A percentile compares a stretch with the other conserved stretches of the same genome.
These are phyloP conservation scores for Eleutherodactylus coqui DNA, from an alignment of 2,797 vertebrate species.

Conservation along the genomic window DNA sequence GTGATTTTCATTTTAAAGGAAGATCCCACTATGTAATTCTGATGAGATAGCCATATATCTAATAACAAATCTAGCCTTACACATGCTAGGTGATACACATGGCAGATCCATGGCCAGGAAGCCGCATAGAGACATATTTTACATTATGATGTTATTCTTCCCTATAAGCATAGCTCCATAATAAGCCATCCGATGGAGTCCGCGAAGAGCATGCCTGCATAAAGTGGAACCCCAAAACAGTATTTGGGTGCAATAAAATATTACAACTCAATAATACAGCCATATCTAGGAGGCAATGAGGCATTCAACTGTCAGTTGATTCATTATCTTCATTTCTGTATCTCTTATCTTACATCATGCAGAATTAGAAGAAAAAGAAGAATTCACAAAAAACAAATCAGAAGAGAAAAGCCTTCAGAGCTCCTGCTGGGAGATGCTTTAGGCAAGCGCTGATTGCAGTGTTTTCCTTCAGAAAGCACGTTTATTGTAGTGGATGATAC, in stretches of 20 bases:
- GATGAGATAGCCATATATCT: too few species aligned
- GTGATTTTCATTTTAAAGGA: too few species aligned
- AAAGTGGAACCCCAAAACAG: too few species aligned
- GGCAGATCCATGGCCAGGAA: too few species aligned
- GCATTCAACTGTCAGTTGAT: neutral
- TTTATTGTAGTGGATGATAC: slow-evolving; percentile 20
- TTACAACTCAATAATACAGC: neutral
- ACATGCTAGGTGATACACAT: too few species aligned
- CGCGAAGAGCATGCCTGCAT: neutral
- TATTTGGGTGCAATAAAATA: neutral
- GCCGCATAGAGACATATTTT: neutral
- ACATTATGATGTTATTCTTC: neutral
- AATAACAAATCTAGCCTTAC: too few species aligned
- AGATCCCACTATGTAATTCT: too few species aligned
- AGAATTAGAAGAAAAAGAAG: neutral
- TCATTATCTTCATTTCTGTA: neutral
- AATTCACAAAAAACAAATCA: slow-evolving; percentile 16
- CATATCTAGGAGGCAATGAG: neutral
- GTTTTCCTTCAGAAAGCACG: slow-evolving; percentile 2
- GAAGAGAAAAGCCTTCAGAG: neutral
- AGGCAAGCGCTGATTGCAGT: neutral
- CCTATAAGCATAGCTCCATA: neutral
- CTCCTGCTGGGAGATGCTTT: slow-evolving; percentile 3
- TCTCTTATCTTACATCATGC: neutral
- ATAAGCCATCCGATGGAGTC: neutral